Conservation (phyloP, 2,797 vertebrate species). For the Apodemus agrarius region DNA sequence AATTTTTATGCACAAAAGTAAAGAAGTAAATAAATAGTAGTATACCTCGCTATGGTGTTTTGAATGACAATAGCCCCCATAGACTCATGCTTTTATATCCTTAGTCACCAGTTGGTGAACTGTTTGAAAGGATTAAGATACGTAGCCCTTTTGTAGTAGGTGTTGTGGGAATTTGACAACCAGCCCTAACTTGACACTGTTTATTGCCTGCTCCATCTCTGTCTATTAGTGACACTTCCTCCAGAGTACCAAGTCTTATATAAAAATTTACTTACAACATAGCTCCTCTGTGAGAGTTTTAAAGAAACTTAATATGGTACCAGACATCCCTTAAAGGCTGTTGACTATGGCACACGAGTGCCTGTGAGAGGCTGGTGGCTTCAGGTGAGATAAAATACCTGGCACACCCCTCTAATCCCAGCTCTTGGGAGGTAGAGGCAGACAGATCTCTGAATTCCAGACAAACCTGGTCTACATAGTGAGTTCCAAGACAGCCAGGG, state of each 20-base stretch:
- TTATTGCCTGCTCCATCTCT: not conserved
- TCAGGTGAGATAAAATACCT: not conserved
- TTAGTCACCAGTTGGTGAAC: not conserved
- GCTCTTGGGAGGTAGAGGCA: not conserved
- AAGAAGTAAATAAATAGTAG: not conserved
- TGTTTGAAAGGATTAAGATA: not conserved
- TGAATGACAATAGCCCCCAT: not conserved
- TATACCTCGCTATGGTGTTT: not conserved
- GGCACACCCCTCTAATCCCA: not conserved
- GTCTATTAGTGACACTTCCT: not conserved
- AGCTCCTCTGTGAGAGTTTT: not conserved
- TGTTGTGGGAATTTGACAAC: not conserved
- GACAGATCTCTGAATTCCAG: not conserved
- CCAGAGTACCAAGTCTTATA: not conserved
- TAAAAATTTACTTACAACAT: no score
- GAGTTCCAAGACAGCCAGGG: not conserved
- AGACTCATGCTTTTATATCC: not conserved
- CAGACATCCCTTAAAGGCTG: not conserved
- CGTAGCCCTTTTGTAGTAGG: not conserved
- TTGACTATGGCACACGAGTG: not conserved
- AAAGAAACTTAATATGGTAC: not conserved
- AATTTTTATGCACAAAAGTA: no score
- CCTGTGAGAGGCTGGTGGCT: not conserved
- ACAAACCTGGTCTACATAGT: not conserved
- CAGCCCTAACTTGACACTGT: not conserved